These are phyloP conservation scores for Eilema depressum DNA, from an alignment of 2,888 invertebrate species.

Conservation along the genomic window DNA sequence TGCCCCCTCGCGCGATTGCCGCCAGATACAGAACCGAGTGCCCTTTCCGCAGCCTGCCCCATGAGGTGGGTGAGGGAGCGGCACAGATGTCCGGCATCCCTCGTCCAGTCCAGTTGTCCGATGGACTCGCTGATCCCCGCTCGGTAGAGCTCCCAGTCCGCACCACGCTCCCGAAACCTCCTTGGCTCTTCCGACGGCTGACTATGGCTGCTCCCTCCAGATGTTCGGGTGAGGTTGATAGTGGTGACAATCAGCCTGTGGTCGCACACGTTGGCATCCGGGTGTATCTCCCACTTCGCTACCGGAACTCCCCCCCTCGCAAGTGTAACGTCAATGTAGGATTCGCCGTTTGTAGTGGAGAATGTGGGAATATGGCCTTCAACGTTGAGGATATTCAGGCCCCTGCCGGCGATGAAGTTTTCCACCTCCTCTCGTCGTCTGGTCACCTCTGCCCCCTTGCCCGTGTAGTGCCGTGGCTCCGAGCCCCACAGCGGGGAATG, in stretches of 20 bases:
- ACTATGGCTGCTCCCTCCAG: not conserved
- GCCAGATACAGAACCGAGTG: not conserved
- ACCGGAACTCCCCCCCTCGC: constrained; percentile 16
- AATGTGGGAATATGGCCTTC: constrained; percentile 31
- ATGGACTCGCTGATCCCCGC: constrained; percentile 6
- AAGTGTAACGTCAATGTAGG: constrained; percentile 50
- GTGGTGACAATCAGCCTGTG: constrained; percentile 31
- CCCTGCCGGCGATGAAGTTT: not conserved
- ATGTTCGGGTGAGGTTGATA: constrained; percentile 14
- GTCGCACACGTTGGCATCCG: constrained; percentile 8
- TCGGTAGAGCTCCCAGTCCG: constrained; percentile 26
- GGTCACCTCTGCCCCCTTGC: constrained; percentile 26
- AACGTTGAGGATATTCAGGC: not conserved
- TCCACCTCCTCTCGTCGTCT: not conserved
- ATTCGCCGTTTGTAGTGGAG: constrained; percentile 27
- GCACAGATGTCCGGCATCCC: too few relatives aligned
- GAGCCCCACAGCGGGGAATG: constrained; percentile 52
- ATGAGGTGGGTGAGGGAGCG: not conserved
- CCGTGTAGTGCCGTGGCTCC: constrained; percentile 18
- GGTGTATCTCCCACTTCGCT: constrained; percentile 35
- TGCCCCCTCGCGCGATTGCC: not conserved
- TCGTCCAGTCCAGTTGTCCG: too few relatives aligned
- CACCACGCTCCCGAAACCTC: constrained; percentile 3
- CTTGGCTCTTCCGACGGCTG: not conserved
- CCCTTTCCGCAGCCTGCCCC: not conserved